Base-by-base conservation (phyloP, 2,888 invertebrate genomes). In the Galeopsomyia nigrocyanea region DNA sequence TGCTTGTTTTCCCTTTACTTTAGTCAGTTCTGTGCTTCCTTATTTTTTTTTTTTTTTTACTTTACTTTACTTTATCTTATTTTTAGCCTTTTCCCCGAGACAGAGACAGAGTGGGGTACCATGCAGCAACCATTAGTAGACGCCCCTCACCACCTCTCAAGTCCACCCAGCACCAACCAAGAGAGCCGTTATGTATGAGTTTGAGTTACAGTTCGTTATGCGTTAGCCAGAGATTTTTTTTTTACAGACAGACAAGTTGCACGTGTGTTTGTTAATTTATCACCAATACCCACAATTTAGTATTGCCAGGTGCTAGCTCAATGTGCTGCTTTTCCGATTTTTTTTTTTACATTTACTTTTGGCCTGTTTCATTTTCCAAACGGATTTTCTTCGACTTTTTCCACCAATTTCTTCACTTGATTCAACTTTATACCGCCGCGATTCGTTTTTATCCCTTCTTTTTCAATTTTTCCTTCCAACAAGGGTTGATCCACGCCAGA, bases 91-190 rank as follows among this genome's bases (percentile, higher is more conserved):
- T 17, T 53, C 6, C 9, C 53, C 17, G 19, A 53, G 17, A n/a
- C 19, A 21, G 19, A 53, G 19, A 53, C 26, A 13, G 22, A 47
- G 57, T 78, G 78, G 78, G 79, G 81, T 82, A 84, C 81, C 86
- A 86, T 86, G 85, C 85, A 86, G 82, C 84, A 83, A 84, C 81
- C 82, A 81, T 85, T 85, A 85, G 84, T 86, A 83, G 80, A 77
- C 72, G 74, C 76, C 77, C 74, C 71, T 74, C 76, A 74, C 75
- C 76, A 73, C 75, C 74, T 78, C 77, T 74, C 74, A 75, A 75
- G 77, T 81, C 79, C 82, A 82, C 83, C 85, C 86, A 86, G 86
- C 86, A 86, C 85, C 85, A 86, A 83, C 81, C 82, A 79, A 80
- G 79, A 84, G 81, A 85, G 82, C 83, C 83, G 82, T 81, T 82